Conservation (phyloP, 2,113 vertebrate genomes). For the Oreocharis arfaki region DNA sequence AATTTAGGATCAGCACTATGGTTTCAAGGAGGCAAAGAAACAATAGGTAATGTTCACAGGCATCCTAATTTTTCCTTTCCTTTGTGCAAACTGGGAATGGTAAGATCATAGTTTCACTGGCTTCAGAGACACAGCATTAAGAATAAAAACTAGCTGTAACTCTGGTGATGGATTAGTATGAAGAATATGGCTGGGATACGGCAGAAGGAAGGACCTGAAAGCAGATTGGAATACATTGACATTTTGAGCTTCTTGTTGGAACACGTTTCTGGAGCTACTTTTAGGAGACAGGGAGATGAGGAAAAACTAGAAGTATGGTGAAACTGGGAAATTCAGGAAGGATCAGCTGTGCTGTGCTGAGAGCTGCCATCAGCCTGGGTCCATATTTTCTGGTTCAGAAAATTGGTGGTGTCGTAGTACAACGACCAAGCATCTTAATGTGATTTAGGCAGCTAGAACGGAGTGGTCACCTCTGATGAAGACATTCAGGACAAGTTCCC, state of each 20-base stretch:
- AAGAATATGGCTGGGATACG: neutral
- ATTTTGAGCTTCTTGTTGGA: neutral
- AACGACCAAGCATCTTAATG: neutral
- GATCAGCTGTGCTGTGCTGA: neutral
- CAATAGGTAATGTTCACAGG: neutral
- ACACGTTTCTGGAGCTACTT: neutral
- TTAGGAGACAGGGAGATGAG: neutral
- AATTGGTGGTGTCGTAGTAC: neutral
- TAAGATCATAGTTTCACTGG: neutral
- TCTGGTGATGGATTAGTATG: neutral
- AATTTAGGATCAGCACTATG: neutral
- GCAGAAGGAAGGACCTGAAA: neutral
- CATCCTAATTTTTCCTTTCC: neutral
- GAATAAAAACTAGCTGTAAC: neutral
- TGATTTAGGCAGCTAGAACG: neutral
- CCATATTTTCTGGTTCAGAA: neutral
- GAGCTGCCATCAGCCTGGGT: neutral
- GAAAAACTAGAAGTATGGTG: neutral
- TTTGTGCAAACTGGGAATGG: neutral
- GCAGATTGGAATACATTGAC: neutral
- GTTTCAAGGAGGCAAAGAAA: neutral
- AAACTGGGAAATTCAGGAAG: neutral
- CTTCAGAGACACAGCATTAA: neutral
- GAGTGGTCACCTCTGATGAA: neutral
- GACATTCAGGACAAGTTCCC: neutral